phyloP scores from a whole-genome alignment of 2,888 invertebrate species.

The Pristionchus fissidentatus region DNA sequence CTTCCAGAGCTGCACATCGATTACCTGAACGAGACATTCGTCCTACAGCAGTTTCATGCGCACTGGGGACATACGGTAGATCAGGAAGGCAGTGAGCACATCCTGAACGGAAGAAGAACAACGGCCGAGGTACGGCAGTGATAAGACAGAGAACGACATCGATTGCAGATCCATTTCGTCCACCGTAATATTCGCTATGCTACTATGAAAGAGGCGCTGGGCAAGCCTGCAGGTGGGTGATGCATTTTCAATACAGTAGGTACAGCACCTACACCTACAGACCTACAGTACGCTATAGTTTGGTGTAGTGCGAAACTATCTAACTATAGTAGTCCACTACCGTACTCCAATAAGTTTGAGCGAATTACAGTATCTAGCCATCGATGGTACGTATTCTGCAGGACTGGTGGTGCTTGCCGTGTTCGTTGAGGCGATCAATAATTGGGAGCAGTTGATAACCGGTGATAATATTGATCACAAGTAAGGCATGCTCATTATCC shows the following conservation, averaged over 20 bases:
- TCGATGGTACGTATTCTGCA: too few relatives aligned
- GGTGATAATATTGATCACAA: not conserved
- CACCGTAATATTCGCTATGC: conserved; percentile 26
- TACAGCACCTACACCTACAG: too few relatives aligned
- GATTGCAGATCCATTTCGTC: conserved; percentile 23
- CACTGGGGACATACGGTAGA: conserved; percentile 40
- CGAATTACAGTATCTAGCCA: too few relatives aligned
- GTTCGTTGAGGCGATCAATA: not conserved
- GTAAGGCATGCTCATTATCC: too few relatives aligned
- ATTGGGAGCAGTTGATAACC: not conserved
- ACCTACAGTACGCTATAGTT: not conserved
- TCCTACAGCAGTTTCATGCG: conserved; percentile 28
- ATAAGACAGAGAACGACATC: not conserved
- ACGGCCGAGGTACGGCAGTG: conserved; percentile 18
- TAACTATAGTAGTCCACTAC: not conserved
- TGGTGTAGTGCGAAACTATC: not conserved
- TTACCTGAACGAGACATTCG: conserved; percentile 31
- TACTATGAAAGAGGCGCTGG: conserved; percentile 2
- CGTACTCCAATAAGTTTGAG: too few relatives aligned
- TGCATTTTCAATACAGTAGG: not conserved
- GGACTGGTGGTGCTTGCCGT: not conserved
- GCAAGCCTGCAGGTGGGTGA: not conserved
- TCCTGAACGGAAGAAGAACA: conserved; percentile 31
- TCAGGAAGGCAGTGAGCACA: conserved; percentile 29
- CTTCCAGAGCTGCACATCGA: not conserved